These are phyloP conservation scores for Drosophila borborema DNA, from an alignment of 2,888 invertebrate species.

Conservation along the genomic window DNA sequence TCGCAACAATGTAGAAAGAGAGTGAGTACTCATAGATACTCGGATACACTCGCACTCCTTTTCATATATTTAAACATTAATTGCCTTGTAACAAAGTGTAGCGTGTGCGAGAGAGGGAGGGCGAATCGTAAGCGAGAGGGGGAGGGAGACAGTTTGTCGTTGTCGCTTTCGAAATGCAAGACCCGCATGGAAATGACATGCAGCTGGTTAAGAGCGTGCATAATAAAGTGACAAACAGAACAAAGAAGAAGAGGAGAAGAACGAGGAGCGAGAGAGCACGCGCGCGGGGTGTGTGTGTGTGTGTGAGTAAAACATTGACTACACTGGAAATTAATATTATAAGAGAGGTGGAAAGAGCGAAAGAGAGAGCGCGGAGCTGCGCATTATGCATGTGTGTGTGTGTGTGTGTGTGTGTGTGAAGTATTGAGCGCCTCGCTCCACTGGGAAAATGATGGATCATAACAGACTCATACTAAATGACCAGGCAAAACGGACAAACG, in stretches of 20 bases:
- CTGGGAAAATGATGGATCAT: slow-evolving; percentile 26
- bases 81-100: slow-evolving; percentile 51
- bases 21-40: slow-evolving; percentile 43
- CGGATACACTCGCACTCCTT: slow-evolving; percentile 17
- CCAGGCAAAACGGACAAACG: slow-evolving; percentile 27
- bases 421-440: slow-evolving; percentile 5
- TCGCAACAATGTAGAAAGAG: slow-evolving; percentile 46
- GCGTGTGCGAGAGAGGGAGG: background rate
- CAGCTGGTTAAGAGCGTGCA: slow-evolving; percentile 62
- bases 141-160: slow-evolving; percentile 11
- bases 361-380: background rate
- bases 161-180: slow-evolving; percentile 58
- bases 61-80: slow-evolving; percentile 59
- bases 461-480: slow-evolving; percentile 32
- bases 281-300: background rate
- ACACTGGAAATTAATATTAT: background rate
- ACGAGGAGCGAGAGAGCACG: background rate
- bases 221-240: slow-evolving; percentile 62
- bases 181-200: slow-evolving; percentile 63
- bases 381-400: background rate
- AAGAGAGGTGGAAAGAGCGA: slow-evolving; percentile 6
- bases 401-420: slow-evolving; percentile 3
- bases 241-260: slow-evolving; percentile 10
- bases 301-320: background rate
- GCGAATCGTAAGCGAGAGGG: slow-evolving; percentile 14